Conservation (phyloP, 2,888 invertebrate genomes). For the Leistus spinibarbis region DNA sequence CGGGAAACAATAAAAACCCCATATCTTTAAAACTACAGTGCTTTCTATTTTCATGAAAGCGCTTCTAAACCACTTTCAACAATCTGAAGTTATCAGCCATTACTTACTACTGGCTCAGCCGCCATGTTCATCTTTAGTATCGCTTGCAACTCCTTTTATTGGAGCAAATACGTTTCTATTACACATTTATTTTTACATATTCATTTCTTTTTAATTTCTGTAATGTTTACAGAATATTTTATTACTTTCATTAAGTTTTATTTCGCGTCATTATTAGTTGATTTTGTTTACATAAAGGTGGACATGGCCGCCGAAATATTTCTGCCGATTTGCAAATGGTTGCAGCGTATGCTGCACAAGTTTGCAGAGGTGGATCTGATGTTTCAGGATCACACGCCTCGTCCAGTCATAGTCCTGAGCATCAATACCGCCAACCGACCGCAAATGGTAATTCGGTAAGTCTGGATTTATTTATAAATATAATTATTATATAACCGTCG, state of each 20-base stretch:
- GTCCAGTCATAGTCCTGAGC: conserved; percentile 56
- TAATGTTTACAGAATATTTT: conserved; percentile 40
- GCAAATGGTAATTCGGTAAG: conserved; percentile 66
- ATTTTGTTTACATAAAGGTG: conserved; percentile 54
- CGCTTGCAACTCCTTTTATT: too few relatives aligned
- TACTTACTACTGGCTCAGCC: too few relatives aligned
- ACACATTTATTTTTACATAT: not conserved
- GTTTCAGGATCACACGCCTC: conserved; percentile 52
- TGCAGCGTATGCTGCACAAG: conserved; percentile 71
- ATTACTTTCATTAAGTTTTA: conserved; percentile 23
- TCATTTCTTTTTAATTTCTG: not conserved
- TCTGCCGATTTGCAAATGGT: conserved; percentile 80
- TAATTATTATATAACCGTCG: not conserved
- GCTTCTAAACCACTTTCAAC: too few relatives aligned
- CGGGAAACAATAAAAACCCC: too few relatives aligned
- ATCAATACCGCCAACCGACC: conserved; percentile 59
- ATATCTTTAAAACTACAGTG: too few relatives aligned
- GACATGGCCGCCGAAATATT: conserved; percentile 70
- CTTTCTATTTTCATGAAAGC: too few relatives aligned
- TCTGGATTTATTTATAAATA: too few relatives aligned
- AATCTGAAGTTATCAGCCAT: too few relatives aligned
- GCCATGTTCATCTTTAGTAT: too few relatives aligned
- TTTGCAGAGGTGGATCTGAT: conserved; percentile 60
- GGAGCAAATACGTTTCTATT: too few relatives aligned
- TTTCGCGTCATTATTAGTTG: conserved; percentile 1